Base-by-base conservation (phyloP, 1,140 invertebrate genomes). In the Nixonia krombeini region DNA sequence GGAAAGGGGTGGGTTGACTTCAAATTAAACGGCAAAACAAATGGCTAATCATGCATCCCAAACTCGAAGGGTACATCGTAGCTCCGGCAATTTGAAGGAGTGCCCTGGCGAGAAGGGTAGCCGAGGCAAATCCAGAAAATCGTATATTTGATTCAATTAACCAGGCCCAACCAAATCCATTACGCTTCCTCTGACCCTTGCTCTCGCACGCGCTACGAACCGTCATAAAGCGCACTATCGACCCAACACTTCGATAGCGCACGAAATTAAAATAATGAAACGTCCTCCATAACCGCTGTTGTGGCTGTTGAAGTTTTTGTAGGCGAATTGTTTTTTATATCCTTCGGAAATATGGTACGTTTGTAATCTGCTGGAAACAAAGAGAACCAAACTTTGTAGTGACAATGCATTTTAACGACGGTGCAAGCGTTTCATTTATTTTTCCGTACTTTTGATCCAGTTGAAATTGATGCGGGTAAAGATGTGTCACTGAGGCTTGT, bases 11-110 rank as follows among this genome's bases (percentile, higher is more conserved):
- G 59, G 63, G 56, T 45, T 51, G 63, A 40, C 57, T 70, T 74
- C 61, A 68, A 79, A 81, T 81, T 80, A 80, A 81, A 78, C 74
- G 75, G 56, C 70, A 74, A 78, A 81, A 80, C 79, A 81, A 81
- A 81, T 80, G 71, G 79, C 79, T 79, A 81, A 81, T 81, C 78
- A 79, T 79, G 71, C 75, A 66, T 79, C 76, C 68, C 58, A 21
- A 61, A 61, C 26, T 28, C 37, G 62, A 63, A 70, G 46, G 58
- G 68, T 68, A 64, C 55, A 64, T 59, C 66, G 52, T 51, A 41
- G 25, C 42, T 28, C 29, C 16, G 26, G 25, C 25, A 45, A 45
- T 45, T 45, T 16, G 23, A 13, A 28, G 13, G 15, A 45, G 42
- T 45, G 26, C 9, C n/a, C 40, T 13, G 29, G 29, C 8, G 29